Conservation (phyloP, 1,140 invertebrate species). For the Andrena cerasifolii region DNA sequence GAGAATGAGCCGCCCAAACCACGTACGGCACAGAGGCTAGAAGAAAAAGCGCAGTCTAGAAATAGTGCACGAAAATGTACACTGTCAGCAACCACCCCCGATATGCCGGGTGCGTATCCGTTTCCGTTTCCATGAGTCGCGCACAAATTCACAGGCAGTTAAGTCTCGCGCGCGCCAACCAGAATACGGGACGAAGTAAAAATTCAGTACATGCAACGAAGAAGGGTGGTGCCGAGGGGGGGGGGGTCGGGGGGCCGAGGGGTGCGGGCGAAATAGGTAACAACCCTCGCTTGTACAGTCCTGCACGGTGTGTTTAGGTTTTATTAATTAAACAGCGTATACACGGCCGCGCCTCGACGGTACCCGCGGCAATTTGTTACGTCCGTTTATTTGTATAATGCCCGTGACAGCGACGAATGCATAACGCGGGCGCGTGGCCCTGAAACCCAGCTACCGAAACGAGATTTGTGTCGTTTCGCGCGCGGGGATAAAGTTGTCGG, state of each 20-base stretch:
- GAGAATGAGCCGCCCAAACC: background rate
- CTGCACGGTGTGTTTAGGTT: no score
- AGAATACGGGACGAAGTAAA: no score
- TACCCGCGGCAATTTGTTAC: conserved; percentile 25
- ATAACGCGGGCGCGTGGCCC: background rate
- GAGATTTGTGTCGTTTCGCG: conserved; percentile 17
- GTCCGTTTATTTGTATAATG: conserved; percentile 38
- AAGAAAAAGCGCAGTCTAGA: background rate
- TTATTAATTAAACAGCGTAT: conserved; percentile 24
- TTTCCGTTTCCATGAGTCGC: background rate
- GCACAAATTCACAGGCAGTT: background rate
- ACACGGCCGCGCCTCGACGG: background rate
- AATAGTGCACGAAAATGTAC: background rate
- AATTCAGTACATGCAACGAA: no score
- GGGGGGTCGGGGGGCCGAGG: background rate
- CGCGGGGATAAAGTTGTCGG: conserved; percentile 12
- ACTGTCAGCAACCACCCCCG: background rate
- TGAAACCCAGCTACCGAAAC: background rate
- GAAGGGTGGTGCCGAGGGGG: background rate
- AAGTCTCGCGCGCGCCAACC: background rate
- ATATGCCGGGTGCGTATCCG: background rate
- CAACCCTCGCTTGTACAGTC: no score
- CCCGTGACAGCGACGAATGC: conserved; percentile 13
- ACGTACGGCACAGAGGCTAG: background rate
- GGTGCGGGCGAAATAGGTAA: no score